Evolutionary conservation across 1,140 invertebrate genomes (phyloP), one percentile per base, ranked within the genome.

Genomic region (Spodoptera litura): DNA sequence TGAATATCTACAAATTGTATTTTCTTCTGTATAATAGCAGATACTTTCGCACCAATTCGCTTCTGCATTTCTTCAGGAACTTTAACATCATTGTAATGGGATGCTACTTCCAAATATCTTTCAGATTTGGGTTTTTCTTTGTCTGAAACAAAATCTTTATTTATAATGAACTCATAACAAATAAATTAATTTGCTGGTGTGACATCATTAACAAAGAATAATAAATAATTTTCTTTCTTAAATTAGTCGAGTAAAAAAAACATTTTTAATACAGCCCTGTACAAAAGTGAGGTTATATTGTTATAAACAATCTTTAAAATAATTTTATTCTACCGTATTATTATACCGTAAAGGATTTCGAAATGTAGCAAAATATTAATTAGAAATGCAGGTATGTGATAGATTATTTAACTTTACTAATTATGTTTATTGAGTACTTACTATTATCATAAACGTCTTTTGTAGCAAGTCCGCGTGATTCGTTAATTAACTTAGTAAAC

Each of bases 61-160:
- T 85, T 92, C 71, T 94, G 91, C 76, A 92, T 79, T 76, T 89
- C 87, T 38, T 85, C 82, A 2, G 91, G 88, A 0, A 94, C 89
- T 79, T 88, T 92, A 0, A 94, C 82, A 84, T 94, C 93, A 82
- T 93, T 94, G 75, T 94, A 94, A 68, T 94, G 92, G 49, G 85
- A 86, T 4, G 90, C 61, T 72, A 73, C 85, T 27, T 91, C 87
- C 59, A 94, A 81, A 83, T 92, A 90, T 38, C 92, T 82, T 68
- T 91, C 83, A 8, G 91, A 92, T 68, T 85, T 85, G n/a, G 66
- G 83, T 59, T 81, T 85, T 56, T 76, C 62, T 71, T 59, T 35
- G 25, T 83, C 90, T 92, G 44, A 25, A 84, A 82, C 55, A 27
- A 52, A 27, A 31, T 25, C 3, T 31, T 4, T 4, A 31, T 4